A percentile compares a stretch with the other conserved stretches of the same genome.
These are phyloP conservation scores for Ricordea florida DNA, from an alignment of 92 coral and sea anemone genomes.

Conservation along the genomic window DNA sequence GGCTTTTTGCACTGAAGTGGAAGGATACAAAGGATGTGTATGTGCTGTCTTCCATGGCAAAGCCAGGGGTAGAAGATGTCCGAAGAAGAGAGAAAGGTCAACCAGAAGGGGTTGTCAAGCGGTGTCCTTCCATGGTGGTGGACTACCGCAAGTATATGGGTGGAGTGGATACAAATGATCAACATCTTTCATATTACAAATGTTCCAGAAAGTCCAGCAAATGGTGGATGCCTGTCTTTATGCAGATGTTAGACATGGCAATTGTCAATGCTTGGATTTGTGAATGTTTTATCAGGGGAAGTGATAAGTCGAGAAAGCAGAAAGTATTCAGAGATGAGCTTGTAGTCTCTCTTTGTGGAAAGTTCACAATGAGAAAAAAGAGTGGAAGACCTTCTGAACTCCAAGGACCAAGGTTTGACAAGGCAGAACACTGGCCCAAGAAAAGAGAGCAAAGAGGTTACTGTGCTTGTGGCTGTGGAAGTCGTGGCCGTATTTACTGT, in stretches of 20 bases:
- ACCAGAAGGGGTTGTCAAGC: slow-evolving; percentile 16
- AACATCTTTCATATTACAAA: slow-evolving; percentile 5
- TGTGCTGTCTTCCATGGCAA: slow-evolving; percentile 15
- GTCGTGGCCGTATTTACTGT: too few relatives aligned
- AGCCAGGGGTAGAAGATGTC: slow-evolving; percentile 15
- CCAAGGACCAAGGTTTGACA: too few relatives aligned
- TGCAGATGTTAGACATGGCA: slow-evolving; percentile 10
- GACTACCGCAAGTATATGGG: slow-evolving; percentile 22
- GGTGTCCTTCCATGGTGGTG: slow-evolving; percentile 10
- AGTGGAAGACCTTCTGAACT: too few relatives aligned
- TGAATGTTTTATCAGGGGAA: too few relatives aligned
- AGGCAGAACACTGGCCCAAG: too few relatives aligned
- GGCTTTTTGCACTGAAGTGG: slow-evolving; percentile 15
- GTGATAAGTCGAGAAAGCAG: too few relatives aligned
- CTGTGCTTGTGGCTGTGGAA: too few relatives aligned
- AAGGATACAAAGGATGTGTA: slow-evolving; percentile 19
- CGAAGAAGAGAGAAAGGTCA: neutral
- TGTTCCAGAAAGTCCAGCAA: neutral
- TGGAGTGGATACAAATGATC: slow-evolving; percentile 17
- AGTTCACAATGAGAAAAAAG: too few relatives aligned
- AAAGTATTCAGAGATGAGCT: too few relatives aligned
- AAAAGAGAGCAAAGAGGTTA: too few relatives aligned
- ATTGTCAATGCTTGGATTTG: too few relatives aligned
- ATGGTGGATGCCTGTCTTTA: slow-evolving; percentile 15
- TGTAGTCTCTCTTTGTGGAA: too few relatives aligned